Conservation (phyloP, 2,888 invertebrate species). For the Microdon myrmicae region DNA sequence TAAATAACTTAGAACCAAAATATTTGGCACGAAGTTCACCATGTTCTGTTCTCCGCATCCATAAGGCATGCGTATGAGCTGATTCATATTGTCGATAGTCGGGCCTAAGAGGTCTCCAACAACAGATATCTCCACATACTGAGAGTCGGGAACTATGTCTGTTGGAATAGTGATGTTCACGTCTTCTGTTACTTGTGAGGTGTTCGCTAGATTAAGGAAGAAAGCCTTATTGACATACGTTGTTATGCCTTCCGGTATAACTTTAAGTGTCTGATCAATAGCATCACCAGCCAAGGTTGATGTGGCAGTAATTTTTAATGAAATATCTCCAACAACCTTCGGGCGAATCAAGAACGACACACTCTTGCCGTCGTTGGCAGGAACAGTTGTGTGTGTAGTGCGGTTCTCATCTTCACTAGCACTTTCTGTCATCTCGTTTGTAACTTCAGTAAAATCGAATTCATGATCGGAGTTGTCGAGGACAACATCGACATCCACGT, state of each 20-base stretch:
- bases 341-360: conserved; percentile 88
- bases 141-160: conserved; percentile 79
- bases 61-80: conserved; percentile 71
- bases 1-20: conserved; percentile 75
- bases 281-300: conserved; percentile 82
- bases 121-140: conserved; percentile 77
- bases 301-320: conserved; percentile 80
- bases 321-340: conserved; percentile 75
- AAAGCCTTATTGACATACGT: conserved; percentile 79
- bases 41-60: conserved; percentile 81
- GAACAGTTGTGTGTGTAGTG: conserved; percentile 70
- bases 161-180: conserved; percentile 80
- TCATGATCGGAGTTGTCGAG: conserved; percentile 83
- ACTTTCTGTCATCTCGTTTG: conserved; percentile 77
- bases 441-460: conserved; percentile 83
- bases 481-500: conserved; percentile 82
- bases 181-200: conserved; percentile 69
- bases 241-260: conserved; percentile 84
- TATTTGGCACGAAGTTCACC: conserved; percentile 74
- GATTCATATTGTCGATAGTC: conserved; percentile 70
- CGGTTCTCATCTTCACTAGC: conserved; percentile 69
- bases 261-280: conserved; percentile 77
- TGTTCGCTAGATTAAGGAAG: conserved; percentile 75
- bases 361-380: conserved; percentile 78
- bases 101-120: conserved; percentile 81